phyloP scores from a whole-genome alignment of 2,888 invertebrate species.

The Limnephilus lunatus region DNA sequence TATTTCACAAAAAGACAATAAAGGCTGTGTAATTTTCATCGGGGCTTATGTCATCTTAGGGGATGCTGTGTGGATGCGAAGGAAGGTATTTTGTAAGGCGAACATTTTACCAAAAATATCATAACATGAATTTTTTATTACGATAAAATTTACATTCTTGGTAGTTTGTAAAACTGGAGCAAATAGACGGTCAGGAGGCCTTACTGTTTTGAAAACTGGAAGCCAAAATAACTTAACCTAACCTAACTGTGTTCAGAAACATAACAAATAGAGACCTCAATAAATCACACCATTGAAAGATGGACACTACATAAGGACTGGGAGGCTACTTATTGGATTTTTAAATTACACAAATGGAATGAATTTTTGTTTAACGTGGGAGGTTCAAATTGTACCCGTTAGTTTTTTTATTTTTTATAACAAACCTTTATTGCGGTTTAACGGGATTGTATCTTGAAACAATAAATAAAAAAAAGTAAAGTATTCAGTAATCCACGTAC shows the following conservation, averaged over 20 bases:
- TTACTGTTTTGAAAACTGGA: not conserved
- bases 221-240: not conserved
- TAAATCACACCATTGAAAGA: constrained; percentile 54
- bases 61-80: no score
- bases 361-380: constrained; percentile 12
- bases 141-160: no score
- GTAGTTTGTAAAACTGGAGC: not conserved
- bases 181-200: not conserved
- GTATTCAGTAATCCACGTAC: no score
- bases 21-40: no score
- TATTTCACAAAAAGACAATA: no score
- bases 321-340: constrained; percentile 31
- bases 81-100: no score
- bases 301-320: constrained; percentile 35
- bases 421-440: no score
- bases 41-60: no score
- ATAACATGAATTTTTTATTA: no score
- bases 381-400: constrained; percentile 13
- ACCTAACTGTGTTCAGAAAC: constrained; percentile 13
- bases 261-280: constrained; percentile 4
- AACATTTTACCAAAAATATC: no score
- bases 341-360: constrained; percentile 48
- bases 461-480: no score
- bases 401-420: not conserved
- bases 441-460: no score